Evolutionary conservation across 2,888 invertebrate genomes (phyloP).

Genomic region (Sminthurinus aureus): DNA sequence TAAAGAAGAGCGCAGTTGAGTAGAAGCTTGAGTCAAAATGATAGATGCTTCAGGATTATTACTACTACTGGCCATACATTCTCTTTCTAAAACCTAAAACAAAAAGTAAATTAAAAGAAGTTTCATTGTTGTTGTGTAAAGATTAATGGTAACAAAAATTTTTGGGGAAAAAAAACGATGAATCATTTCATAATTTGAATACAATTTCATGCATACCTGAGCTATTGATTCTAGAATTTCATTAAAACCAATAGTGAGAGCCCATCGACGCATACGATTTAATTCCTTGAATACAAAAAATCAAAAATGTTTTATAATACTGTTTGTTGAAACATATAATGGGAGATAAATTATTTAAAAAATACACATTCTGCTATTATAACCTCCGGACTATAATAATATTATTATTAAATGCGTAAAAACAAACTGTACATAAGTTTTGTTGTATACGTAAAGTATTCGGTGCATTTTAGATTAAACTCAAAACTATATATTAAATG

Average conservation of each 20-base stretch:
- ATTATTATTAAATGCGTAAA: neutral
- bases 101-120: too few species aligned
- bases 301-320: neutral
- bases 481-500: too few species aligned
- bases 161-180: too few species aligned
- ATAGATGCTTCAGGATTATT: conserved; percentile 85
- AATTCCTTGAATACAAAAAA: conserved; percentile 73
- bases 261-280: conserved; percentile 87
- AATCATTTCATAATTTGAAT: too few species aligned
- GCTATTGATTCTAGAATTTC: conserved; percentile 87
- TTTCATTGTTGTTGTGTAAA: too few species aligned
- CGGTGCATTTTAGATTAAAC: too few species aligned
- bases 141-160: too few species aligned
- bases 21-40: conserved; percentile 88
- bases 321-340: neutral
- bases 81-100: conserved; percentile 79
- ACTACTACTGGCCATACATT: conserved; percentile 77
- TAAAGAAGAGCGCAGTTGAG: conserved; percentile 76
- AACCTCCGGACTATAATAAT: too few species aligned
- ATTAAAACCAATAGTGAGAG: conserved; percentile 88
- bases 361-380: neutral
- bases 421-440: too few species aligned
- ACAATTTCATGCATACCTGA: conserved; percentile 60
- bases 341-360: neutral
- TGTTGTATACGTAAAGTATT: too few species aligned